These are phyloP conservation scores for Eidolon helvum DNA, from an alignment of 2,113 vertebrate genomes.

Conservation along the genomic window DNA sequence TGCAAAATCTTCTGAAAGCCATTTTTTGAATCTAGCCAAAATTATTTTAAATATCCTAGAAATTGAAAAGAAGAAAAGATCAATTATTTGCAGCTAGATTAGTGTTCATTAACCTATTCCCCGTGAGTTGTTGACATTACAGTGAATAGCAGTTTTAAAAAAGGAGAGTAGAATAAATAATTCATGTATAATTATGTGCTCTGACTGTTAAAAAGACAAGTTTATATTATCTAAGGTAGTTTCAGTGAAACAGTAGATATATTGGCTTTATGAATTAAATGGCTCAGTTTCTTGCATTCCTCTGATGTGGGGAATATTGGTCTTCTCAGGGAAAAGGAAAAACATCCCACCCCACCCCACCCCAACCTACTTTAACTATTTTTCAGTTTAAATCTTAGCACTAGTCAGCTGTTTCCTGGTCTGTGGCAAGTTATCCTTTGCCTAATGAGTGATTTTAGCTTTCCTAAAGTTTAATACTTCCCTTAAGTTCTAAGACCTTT, in stretches of 20 bases:
- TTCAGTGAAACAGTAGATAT: conserved; percentile 27
- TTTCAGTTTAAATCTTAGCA: conserved; percentile 41
- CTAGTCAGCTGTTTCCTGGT: neutral
- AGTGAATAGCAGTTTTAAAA: neutral
- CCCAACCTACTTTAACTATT: neutral
- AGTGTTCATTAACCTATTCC: neutral
- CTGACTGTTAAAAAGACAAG: conserved; percentile 25
- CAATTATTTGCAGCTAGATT: neutral
- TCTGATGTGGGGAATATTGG: neutral
- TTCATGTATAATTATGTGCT: neutral
- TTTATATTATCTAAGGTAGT: conserved; percentile 26
- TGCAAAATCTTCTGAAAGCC: neutral
- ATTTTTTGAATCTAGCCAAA: neutral
- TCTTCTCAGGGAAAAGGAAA: conserved; percentile 20
- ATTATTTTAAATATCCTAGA: conserved; percentile 15
- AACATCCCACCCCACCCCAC: neutral
- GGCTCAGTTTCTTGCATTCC: neutral
- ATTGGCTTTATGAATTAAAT: conserved; percentile 32
- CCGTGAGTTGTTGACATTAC: neutral
- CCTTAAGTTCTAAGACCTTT: neutral
- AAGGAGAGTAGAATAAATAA: conserved; percentile 38
- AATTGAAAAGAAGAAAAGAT: conserved; percentile 23
- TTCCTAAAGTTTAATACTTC: conserved; percentile 48
- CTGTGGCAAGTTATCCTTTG: neutral
- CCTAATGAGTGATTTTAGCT: conserved; percentile 31